Percentiles rank a stretch among this genome's conserved stretches.
Evolutionary conservation across 1,140 invertebrate genomes (phyloP).

Genomic region (Adelges cooleyi): DNA sequence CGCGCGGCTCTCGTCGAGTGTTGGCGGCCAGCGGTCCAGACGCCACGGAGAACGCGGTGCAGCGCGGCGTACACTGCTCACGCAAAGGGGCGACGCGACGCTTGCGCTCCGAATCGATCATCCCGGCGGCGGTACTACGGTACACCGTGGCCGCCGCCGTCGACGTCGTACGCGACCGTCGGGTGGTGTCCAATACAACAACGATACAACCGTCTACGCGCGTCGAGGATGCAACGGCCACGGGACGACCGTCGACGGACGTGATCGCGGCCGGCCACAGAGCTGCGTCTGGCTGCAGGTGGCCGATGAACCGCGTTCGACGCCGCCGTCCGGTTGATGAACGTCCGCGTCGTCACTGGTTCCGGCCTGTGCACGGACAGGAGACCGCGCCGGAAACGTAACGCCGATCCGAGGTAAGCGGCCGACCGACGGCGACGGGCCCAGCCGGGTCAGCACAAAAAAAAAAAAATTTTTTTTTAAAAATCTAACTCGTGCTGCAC

Average conservation of each 20-base stretch:
- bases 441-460: too few relatives aligned
- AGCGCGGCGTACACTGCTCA: neutral
- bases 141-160: too few relatives aligned
- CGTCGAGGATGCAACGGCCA: neutral
- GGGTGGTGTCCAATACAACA: neutral
- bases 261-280: too few relatives aligned
- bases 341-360: neutral
- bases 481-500: too few relatives aligned
- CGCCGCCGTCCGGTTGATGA: neutral
- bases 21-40: neutral
- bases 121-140: neutral
- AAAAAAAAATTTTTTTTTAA: too few relatives aligned
- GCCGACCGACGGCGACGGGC: neutral
- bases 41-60: neutral
- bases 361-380: constrained; percentile 10
- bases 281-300: too few relatives aligned
- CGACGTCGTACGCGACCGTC: neutral
- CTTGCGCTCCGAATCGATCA: neutral
- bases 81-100: neutral
- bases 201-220: neutral
- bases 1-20: neutral
- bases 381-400: constrained; percentile 21
- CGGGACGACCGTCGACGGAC: neutral
- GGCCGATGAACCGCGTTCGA: neutral
- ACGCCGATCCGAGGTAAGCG: constrained; percentile 18